A percentile compares a stretch with the other conserved stretches of the same genome.
These are phyloP conservation scores for Drosophila kikkawai DNA, from an alignment of 1,140 invertebrate species.

Conservation along the genomic window DNA sequence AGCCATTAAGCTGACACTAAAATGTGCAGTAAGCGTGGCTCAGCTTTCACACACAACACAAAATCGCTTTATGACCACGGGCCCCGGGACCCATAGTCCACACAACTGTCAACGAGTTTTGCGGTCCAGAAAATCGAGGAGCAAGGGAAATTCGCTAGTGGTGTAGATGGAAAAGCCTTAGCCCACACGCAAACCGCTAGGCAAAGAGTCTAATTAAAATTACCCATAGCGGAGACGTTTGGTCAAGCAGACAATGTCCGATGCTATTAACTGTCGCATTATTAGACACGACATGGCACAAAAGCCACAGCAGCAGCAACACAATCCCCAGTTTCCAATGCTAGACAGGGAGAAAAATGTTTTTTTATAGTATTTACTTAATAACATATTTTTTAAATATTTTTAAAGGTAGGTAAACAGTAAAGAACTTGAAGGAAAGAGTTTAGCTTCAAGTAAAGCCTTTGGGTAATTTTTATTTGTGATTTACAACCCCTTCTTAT, in stretches of 20 bases:
- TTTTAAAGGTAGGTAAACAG: neutral
- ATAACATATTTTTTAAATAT: neutral
- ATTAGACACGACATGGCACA: conserved; percentile 70
- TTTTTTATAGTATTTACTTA: neutral
- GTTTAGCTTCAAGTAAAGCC: neutral
- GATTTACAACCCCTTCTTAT: no score
- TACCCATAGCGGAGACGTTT: conserved; percentile 39
- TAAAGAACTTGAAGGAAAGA: neutral
- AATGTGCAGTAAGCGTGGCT: conserved; percentile 82
- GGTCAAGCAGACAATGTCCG: conserved; percentile 64
- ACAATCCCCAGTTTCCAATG: conserved; percentile 60
- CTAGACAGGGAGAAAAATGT: neutral
- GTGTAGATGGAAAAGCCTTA: conserved; percentile 22
- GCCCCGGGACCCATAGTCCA: conserved; percentile 15
- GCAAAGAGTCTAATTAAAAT: conserved; percentile 75
- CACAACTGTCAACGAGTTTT: conserved; percentile 80
- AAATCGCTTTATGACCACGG: conserved; percentile 74
- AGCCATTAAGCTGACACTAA: conserved; percentile 83
- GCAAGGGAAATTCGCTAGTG: conserved; percentile 18
- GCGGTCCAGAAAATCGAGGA: conserved; percentile 34
- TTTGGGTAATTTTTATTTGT: no score
- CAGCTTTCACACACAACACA: conserved; percentile 81
- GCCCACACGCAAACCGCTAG: conserved; percentile 73
- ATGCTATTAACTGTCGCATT: conserved; percentile 78
- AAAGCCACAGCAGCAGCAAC: conserved; percentile 65